Evolutionary conservation across 2,113 vertebrate species (phyloP).

Genomic region (Elanus axillaris): DNA sequence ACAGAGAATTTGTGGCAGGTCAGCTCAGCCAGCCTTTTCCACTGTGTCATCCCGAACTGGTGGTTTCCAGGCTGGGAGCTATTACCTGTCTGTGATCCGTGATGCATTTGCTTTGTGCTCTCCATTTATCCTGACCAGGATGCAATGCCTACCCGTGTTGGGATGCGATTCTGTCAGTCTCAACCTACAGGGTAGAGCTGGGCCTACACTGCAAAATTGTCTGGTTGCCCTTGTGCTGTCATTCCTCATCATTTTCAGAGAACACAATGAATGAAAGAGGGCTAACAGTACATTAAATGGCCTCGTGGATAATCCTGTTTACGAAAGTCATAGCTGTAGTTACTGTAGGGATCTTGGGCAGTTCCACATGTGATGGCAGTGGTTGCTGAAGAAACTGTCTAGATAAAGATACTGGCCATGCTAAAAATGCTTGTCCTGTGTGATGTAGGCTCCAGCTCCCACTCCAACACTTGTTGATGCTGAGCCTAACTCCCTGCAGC

Average conservation of each 20-base stretch:
- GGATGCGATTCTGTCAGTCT: neutral
- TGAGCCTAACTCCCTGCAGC: neutral
- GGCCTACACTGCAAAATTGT: neutral
- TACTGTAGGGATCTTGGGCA: neutral
- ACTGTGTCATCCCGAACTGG: neutral
- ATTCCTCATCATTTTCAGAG: neutral
- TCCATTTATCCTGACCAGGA: neutral
- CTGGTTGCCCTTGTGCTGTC: neutral
- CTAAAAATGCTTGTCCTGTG: neutral
- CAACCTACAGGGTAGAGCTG: neutral
- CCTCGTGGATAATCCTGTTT: neutral
- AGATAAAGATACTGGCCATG: neutral
- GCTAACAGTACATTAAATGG: neutral
- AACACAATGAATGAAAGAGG: neutral
- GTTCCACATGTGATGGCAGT: neutral
- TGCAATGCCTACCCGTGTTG: fast-evolving
- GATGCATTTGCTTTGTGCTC: neutral
- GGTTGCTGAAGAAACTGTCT: neutral
- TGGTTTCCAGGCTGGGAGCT: neutral
- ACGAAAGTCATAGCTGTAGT: neutral
- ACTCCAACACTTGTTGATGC: neutral
- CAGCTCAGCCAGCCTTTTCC: neutral
- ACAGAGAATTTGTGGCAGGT: neutral
- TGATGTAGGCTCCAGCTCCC: neutral
- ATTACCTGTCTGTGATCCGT: fast-evolving